phyloP scores from a whole-genome alignment of 2,888 invertebrate genomes.

The Apamea sordens region DNA sequence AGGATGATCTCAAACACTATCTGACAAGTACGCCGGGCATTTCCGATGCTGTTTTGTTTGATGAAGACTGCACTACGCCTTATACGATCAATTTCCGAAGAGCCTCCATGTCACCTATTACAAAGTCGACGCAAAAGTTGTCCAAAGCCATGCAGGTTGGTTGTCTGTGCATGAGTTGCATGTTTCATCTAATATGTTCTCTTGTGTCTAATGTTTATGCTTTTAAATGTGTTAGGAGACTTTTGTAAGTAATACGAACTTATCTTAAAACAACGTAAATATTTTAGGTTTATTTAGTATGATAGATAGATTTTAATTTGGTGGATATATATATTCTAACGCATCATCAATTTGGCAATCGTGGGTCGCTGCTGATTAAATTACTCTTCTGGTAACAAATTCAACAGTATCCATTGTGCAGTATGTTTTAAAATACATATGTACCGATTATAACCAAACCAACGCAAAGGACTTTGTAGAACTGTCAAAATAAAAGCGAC shows the following conservation, averaged over 20 bases:
- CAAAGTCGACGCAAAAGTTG: slow-evolving; percentile 96
- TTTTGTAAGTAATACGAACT: neutral
- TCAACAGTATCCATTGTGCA: too few relatives aligned
- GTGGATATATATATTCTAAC: too few relatives aligned
- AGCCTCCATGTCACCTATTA: slow-evolving; percentile 96
- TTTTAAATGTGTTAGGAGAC: slow-evolving; percentile 40
- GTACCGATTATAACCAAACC: too few relatives aligned
- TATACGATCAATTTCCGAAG: slow-evolving; percentile 89
- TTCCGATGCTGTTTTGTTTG: slow-evolving; percentile 75
- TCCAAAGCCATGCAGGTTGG: slow-evolving; percentile 97
- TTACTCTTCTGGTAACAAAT: too few relatives aligned
- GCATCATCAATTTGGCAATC: too few relatives aligned
- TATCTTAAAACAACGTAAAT: too few relatives aligned
- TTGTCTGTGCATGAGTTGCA: slow-evolving; percentile 65
- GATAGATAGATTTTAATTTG: too few relatives aligned
- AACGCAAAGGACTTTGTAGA: too few relatives aligned
- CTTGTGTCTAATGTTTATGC: slow-evolving; percentile 37
- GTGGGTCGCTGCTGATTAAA: too few relatives aligned
- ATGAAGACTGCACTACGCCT: slow-evolving; percentile 83
- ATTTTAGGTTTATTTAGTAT: too few relatives aligned
- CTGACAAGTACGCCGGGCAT: slow-evolving; percentile 87
- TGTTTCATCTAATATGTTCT: slow-evolving; percentile 50
- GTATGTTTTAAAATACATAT: too few relatives aligned
- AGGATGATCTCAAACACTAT: slow-evolving; percentile 77
- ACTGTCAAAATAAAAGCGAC: too few relatives aligned